These are phyloP conservation scores for Eudemis profundana DNA, from an alignment of 2,888 invertebrate species.

Conservation along the genomic window DNA sequence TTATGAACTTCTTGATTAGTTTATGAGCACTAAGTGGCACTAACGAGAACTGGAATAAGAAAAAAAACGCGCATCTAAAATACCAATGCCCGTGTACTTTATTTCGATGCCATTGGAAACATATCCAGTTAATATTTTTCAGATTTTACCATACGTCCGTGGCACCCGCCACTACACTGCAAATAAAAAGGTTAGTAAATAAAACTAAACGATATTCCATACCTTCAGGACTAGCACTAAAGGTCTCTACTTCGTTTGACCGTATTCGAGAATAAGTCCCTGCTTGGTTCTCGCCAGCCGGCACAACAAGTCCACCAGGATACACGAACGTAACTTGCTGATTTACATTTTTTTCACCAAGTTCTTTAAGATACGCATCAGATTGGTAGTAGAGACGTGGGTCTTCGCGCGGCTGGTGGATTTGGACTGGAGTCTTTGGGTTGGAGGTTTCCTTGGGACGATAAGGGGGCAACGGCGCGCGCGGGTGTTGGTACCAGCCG, in stretches of 20 bases:
- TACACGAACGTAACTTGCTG: constrained; percentile 70
- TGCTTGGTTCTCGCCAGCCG: constrained; percentile 53
- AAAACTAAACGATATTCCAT: not conserved
- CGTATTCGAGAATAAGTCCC: constrained; percentile 15
- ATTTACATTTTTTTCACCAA: constrained; percentile 65
- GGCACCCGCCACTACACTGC: no score
- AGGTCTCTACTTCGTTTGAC: constrained; percentile 2
- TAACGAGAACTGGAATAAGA: no score
- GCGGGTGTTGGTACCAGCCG: constrained; percentile 64
- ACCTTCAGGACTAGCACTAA: constrained; percentile 12
- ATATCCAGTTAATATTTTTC: no score
- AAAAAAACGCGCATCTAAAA: no score
- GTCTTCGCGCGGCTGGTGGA: constrained; percentile 75
- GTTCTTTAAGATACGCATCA: constrained; percentile 74
- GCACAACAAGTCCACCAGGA: constrained; percentile 68
- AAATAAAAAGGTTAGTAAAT: not conserved
- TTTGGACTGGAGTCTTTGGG: constrained; percentile 58
- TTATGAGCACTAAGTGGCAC: no score
- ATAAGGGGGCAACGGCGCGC: constrained; percentile 59
- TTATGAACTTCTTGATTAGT: no score
- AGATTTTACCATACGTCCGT: no score
- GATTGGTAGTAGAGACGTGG: constrained; percentile 77
- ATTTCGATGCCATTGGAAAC: no score
- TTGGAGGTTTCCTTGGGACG: constrained; percentile 58
- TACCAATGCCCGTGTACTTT: no score